These are phyloP conservation scores for Pelodiscus sinensis DNA, from an alignment of 2,113 vertebrate species.

Conservation along the genomic window DNA sequence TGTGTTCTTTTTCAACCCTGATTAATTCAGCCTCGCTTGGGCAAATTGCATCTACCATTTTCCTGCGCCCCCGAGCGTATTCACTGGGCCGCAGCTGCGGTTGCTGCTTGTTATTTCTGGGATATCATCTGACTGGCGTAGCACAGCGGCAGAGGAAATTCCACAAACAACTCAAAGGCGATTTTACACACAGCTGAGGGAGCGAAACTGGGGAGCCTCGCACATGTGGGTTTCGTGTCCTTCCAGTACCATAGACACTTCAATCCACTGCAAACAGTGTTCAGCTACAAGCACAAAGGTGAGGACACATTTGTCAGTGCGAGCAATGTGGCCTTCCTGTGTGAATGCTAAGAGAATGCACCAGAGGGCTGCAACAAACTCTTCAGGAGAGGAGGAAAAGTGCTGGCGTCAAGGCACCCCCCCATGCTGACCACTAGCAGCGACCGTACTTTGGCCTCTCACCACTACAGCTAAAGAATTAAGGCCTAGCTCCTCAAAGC, in stretches of 20 bases:
- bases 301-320: background rate
- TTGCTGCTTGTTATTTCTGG: constrained; percentile 60
- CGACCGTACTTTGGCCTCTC: background rate
- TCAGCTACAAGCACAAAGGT: background rate
- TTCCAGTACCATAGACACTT: background rate
- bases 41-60: constrained; percentile 61
- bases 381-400: background rate
- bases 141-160: constrained; percentile 55
- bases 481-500: background rate
- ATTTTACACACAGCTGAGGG: constrained; percentile 37
- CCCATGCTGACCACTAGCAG: background rate
- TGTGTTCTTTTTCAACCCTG: constrained; percentile 50
- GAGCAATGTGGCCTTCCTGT: background rate
- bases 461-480: background rate
- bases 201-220: background rate
- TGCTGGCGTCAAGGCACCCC: background rate
- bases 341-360: background rate
- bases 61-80: constrained; percentile 49
- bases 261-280: background rate
- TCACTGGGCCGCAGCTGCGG: constrained; percentile 64
- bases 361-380: too few relatives aligned
- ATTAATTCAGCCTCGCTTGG: constrained; percentile 70
- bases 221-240: constrained; percentile 12
- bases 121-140: constrained; percentile 43
- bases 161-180: constrained; percentile 60